Base-by-base conservation (phyloP, 64 coral and sea anemone species). In the Cladopsammia gracilis region DNA sequence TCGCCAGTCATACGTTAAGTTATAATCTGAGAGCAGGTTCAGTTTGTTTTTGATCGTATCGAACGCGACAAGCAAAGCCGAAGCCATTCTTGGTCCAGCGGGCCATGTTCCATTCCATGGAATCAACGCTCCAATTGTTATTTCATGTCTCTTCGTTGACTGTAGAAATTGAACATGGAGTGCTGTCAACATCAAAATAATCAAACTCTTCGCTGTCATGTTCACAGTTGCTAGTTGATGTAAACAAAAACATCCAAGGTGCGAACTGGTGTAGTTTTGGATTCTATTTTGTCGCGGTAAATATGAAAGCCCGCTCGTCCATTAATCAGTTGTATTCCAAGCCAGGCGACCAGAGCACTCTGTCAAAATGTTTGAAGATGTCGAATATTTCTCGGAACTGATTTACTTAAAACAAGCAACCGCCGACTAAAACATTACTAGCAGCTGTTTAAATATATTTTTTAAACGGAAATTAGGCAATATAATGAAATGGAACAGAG, bases 101-200 rank as follows among this genome's bases (percentile, higher is more conserved):
- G 79, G 80, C 93, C 93, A 95, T 5, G 78, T 91, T 49, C 93
- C 93, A 71, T 86, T 95, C 93, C 88, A 91, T 16, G 88, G 79
- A 12, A 95, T 87, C 82, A 95, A 58, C 5, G 82, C 93, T 48
- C 89, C 93, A 10, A 95, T 76, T 87, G 47, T 91, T 65, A 95
- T 56, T 86, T 85, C 89, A 70, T 61, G 64, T 66, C 50, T 77
- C 60, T 16, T n/a, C 47, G 79, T 20, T 18, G 52, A 15, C 5
- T 48, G 43, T 51, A 34, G 77, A 47, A 64, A 11, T n/a, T 62
- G 45, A 22, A 89, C 4, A 89, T 54, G 2, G 9, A 94, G 54
- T 0, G 54, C 14, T 16, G 20, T 46, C 13, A 70, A 14, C 3
- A 80, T 15, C 16, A 94, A 83, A 57, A 73, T n/a, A 23, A 71